A percentile compares a stretch with the other conserved stretches of the same genome.
These are phyloP conservation scores for Theretra japonica DNA, from an alignment of 2,888 invertebrate genomes.

Conservation along the genomic window DNA sequence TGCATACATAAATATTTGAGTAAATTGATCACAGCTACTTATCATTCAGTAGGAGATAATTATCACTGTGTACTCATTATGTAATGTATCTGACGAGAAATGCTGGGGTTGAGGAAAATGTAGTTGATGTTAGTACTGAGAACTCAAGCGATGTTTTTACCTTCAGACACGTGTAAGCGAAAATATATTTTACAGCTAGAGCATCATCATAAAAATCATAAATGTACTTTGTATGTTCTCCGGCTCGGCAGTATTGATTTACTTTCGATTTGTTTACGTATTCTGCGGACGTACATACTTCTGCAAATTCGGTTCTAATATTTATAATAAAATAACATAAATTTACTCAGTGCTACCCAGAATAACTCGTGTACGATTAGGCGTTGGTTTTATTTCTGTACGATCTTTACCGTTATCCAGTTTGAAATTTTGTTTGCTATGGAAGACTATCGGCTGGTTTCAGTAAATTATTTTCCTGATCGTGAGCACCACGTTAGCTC, in stretches of 20 bases:
- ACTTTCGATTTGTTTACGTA: constrained; percentile 73
- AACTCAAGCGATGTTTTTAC: constrained; percentile 21
- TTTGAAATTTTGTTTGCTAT: constrained; percentile 44
- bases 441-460: constrained; percentile 25
- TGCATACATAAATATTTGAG: constrained; percentile 2
- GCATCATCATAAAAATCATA: constrained; percentile 78
- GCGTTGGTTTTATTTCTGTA: constrained; percentile 49
- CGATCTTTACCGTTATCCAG: constrained; percentile 40
- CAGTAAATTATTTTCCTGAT: constrained; percentile 27
- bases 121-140: background rate
- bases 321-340: constrained; percentile 63
- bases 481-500: constrained; percentile 23
- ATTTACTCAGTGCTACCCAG: constrained; percentile 54
- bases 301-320: constrained; percentile 64
- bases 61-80: background rate
- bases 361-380: constrained; percentile 54
- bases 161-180: constrained; percentile 49
- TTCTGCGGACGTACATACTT: constrained; percentile 72
- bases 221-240: constrained; percentile 59
- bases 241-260: constrained; percentile 71
- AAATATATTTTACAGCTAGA: constrained; percentile 63
- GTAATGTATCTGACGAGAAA: background rate
- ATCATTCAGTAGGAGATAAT: background rate
- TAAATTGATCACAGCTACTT: background rate
- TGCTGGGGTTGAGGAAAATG: background rate